Base-by-base conservation (phyloP, 2,113 vertebrate species). In the Egretta garzetta region DNA sequence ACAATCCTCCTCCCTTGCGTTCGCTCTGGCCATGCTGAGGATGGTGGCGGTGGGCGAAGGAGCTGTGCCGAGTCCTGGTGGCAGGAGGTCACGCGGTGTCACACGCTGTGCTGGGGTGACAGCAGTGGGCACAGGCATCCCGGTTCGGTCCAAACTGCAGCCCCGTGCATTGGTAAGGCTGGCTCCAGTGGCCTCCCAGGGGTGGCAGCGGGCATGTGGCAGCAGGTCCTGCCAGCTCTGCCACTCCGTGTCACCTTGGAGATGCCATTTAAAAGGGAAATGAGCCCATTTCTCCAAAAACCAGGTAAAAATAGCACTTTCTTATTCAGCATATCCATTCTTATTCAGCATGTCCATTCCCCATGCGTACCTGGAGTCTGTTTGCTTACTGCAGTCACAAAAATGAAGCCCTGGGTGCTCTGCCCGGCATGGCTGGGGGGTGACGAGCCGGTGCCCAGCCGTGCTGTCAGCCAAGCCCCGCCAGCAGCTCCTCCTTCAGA, bases 131-230 rank as follows among this genome's bases (percentile, higher is more conserved):
- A 7, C 4, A 2, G 49, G 10, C 10, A 2, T 53, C 71, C 64
- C 8, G 0, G 33, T 59, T n/a, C 1, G 0, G 67, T 43, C 63
- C 67, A 53, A 28, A 37, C 28, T 22, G 1, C 0, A 0, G 37
- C 35, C 26, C 21, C 2, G 3, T 22, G 30, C 8, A 0, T 28
- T 0, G 0, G 18, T 0, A 1, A 35, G 53, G 60, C 49, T 50
- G 71, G 60, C 6, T 30, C 55, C 52, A 73, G 23, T 70, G 67
- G 11, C 12, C 24, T 72, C 41, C 67, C 5, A 1, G 43, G 17
- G 62, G 7, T 27, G 58, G 18, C 80, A 64, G 22, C 3, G 4
- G 45, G 41, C 28, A 37, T 4, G 21, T 37, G 67, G 68, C 91
- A 63, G 56, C 47, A 30, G 30, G 35, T 89, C 60, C 71, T 88